Conservation (phyloP, 2,888 invertebrate species). For the Leptopilina drosophilae region DNA sequence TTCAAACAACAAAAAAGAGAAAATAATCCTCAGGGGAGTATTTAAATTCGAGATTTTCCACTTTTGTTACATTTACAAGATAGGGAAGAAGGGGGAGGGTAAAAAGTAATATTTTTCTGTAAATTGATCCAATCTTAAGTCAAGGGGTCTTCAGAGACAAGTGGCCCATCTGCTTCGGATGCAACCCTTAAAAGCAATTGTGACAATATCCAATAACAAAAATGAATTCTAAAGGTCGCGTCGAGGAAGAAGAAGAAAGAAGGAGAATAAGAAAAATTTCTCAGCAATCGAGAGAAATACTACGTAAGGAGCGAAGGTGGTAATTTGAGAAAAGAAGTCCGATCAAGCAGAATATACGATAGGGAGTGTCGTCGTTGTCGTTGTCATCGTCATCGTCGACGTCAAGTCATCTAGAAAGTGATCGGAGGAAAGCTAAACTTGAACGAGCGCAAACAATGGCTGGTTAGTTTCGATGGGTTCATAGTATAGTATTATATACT, state of each 20-base stretch:
- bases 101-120: too few relatives aligned
- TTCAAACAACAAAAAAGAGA: too few relatives aligned
- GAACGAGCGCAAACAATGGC: slow-evolving; percentile 56
- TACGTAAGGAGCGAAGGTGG: neutral
- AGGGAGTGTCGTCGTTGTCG: slow-evolving; percentile 7
- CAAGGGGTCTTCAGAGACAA: too few relatives aligned
- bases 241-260: slow-evolving; percentile 23
- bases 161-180: too few relatives aligned
- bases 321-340: neutral
- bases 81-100: too few relatives aligned
- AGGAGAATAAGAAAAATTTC: slow-evolving; percentile 42
- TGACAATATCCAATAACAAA: neutral
- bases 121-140: too few relatives aligned
- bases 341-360: slow-evolving; percentile 28
- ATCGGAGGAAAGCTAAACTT: slow-evolving; percentile 43
- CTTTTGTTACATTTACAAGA: too few relatives aligned
- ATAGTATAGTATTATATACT: slow-evolving; percentile 47
- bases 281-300: neutral
- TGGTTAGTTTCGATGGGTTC: slow-evolving; percentile 61
- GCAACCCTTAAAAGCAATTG: too few relatives aligned
- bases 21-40: too few relatives aligned
- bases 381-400: neutral
- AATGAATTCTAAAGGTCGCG: slow-evolving; percentile 40
- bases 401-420: slow-evolving; percentile 37
- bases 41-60: too few relatives aligned